phyloP scores from a whole-genome alignment of 2,888 invertebrate genomes.

The Drosophila koepferae region DNA sequence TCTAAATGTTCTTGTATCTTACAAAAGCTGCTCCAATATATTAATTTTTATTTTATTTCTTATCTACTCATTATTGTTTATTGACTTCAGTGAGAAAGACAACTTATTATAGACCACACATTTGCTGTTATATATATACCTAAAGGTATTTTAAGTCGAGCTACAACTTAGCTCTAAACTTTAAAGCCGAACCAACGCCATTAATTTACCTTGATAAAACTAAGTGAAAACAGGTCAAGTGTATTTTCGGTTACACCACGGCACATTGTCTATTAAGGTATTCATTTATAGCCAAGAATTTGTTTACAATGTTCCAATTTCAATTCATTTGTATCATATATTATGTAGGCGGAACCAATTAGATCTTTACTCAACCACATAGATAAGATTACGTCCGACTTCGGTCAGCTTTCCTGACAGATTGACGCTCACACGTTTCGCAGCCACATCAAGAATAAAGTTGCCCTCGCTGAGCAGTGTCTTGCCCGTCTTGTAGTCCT shows the following conservation, averaged over 20 bases:
- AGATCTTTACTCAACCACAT: conserved; percentile 83
- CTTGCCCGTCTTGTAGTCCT: conserved; percentile 89
- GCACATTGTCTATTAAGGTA: conserved; percentile 22
- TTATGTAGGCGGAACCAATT: background rate
- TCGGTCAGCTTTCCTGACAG: conserved; percentile 85
- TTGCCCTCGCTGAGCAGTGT: conserved; percentile 80
- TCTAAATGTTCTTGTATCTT: background rate
- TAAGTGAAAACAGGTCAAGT: conserved; percentile 32
- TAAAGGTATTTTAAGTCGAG: background rate
- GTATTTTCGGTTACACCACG: conserved; percentile 4
- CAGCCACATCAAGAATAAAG: conserved; percentile 86
- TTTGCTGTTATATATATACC: background rate
- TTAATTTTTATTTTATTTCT: background rate
- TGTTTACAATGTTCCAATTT: conserved; percentile 52
- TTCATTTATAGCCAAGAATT: conserved; percentile 34
- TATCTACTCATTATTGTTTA: background rate
- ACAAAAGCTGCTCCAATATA: background rate
- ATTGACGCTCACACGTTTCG: conserved; percentile 85
- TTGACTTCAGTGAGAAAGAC: background rate
- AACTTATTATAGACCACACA: background rate
- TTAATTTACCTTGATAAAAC: background rate
- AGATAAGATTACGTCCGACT: conserved; percentile 87
- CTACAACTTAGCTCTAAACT: no score
- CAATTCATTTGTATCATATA: conserved; percentile 40
- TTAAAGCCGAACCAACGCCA: background rate